phyloP scores from a whole-genome alignment of 2,888 invertebrate genomes.

The Rhorus exstirpatorius region DNA sequence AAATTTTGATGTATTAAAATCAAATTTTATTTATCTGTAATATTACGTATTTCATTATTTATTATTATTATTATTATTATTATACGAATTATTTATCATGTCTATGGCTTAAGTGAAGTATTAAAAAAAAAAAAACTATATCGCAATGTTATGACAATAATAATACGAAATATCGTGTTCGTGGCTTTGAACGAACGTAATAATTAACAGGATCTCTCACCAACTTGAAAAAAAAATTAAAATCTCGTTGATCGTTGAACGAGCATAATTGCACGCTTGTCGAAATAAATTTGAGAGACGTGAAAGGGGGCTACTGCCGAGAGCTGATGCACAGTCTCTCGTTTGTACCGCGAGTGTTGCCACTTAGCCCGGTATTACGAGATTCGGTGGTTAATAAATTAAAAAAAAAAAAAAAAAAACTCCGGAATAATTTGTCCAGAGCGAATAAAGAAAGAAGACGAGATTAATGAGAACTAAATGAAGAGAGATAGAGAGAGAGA shows the following conservation, averaged over 20 bases:
- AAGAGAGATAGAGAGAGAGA: conserved; percentile 37
- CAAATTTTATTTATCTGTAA: too few relatives aligned
- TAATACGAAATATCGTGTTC: background rate
- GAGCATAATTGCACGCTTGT: conserved; percentile 45
- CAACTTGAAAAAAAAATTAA: background rate
- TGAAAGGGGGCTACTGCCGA: conserved; percentile 36
- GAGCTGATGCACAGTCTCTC: conserved; percentile 1
- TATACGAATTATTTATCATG: too few relatives aligned
- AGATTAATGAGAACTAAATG: conserved; percentile 40
- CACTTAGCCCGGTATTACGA: conserved; percentile 47
- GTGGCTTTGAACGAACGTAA: conserved; percentile 17
- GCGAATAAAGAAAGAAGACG: conserved; percentile 35
- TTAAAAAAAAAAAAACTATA: too few relatives aligned
- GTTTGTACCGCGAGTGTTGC: conserved; percentile 5
- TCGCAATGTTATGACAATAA: background rate
- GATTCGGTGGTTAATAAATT: conserved; percentile 22
- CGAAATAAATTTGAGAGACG: conserved; percentile 55
- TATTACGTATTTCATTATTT: too few relatives aligned
- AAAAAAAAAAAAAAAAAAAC: conserved; percentile 15
- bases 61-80: too few relatives aligned
- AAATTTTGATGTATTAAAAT: too few relatives aligned
- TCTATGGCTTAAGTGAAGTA: too few relatives aligned
- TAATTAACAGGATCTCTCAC: conserved; percentile 16
- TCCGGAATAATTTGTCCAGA: conserved; percentile 17
- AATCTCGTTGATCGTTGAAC: conserved; percentile 19